Base-by-base conservation (phyloP, 2,797 vertebrate genomes). In the Sebastolobus alascanus region DNA sequence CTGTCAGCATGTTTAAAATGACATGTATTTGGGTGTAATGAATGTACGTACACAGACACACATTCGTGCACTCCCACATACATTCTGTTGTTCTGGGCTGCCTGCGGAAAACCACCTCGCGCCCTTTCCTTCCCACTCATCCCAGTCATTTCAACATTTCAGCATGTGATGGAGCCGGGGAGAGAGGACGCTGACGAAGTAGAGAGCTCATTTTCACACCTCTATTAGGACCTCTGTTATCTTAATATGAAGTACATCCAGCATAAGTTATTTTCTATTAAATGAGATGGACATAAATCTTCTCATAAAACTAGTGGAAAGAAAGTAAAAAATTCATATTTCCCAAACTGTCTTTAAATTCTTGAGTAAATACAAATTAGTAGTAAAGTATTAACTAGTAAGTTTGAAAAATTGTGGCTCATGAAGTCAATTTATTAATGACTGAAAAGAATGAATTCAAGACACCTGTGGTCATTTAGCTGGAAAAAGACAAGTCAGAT, bases 51-150 rank as follows among this genome's bases (percentile, higher is more conserved):
- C 37, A 75, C 8, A 77, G 1, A 40, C 40, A 64, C 80, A 75
- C 37, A 38, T 18, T 29, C 54, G 60, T 38, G 8, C 59, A 61
- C 76, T 77, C 79, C 72, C 68, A 84, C 79, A 37, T 60, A 73
- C 80, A 75, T 74, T 37, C 66, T 84, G 80, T 68, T 72, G 63
- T 50, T 73, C 38, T 38, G 60, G 12, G 77, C 67, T 69, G 50
- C 67, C 54, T 80, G 58, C 66, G 40, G 83, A 46, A 55, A 88
- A 31, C n/a, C 55, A 78, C 66, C 37, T 25, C 4, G 6, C 4
- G n/a, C 58, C 76, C 80, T 84, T 37, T 65, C 37, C 77, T 27
- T 84, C 80, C 86, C 76, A 87, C 82, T 83, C 78, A 83, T 27
- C 63, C 5, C 50, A 40, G 55, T 71, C 67, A 70, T 25, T 79